Conservation (phyloP, 2,113 vertebrate species). For the Labeo rohita region DNA sequence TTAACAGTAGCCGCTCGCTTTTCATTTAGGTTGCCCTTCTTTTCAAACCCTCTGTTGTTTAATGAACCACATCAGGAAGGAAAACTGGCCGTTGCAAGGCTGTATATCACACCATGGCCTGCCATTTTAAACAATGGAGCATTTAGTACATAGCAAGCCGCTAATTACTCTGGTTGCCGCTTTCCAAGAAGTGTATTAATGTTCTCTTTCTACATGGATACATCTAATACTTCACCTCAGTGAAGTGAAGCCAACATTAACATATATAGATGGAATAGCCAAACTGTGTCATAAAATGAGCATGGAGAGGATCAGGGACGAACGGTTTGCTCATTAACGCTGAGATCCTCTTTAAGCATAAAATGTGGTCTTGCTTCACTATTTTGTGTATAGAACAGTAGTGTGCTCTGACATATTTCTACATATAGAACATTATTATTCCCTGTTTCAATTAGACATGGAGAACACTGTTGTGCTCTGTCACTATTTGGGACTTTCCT, state of each 20-base stretch:
- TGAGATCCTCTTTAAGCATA: background rate
- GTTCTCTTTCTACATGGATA: constrained; percentile 58
- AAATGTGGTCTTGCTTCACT: background rate
- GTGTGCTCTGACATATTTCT: background rate
- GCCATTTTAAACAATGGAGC: constrained; percentile 45
- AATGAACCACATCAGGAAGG: constrained; percentile 6
- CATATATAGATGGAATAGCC: constrained; percentile 32
- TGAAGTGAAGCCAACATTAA: constrained; percentile 47
- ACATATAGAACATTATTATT: background rate
- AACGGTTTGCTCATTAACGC: background rate
- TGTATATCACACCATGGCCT: constrained; percentile 34
- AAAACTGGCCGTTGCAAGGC: constrained; percentile 9
- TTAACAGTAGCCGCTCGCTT: background rate
- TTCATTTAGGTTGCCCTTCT: constrained; percentile 7
- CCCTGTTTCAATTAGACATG: background rate
- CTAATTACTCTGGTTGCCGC: constrained; percentile 54
- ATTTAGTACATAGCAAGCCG: constrained; percentile 34
- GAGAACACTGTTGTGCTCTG: background rate
- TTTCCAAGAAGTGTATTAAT: constrained; percentile 49
- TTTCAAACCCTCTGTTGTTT: constrained; percentile 11
- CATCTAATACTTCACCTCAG: constrained; percentile 51
- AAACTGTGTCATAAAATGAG: constrained; percentile 15
- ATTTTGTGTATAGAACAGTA: background rate
- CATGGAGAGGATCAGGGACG: background rate
- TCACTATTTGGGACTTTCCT: no score